These are phyloP conservation scores for Charadrius vociferus DNA, from an alignment of 2,113 vertebrate genomes.

Conservation along the genomic window DNA sequence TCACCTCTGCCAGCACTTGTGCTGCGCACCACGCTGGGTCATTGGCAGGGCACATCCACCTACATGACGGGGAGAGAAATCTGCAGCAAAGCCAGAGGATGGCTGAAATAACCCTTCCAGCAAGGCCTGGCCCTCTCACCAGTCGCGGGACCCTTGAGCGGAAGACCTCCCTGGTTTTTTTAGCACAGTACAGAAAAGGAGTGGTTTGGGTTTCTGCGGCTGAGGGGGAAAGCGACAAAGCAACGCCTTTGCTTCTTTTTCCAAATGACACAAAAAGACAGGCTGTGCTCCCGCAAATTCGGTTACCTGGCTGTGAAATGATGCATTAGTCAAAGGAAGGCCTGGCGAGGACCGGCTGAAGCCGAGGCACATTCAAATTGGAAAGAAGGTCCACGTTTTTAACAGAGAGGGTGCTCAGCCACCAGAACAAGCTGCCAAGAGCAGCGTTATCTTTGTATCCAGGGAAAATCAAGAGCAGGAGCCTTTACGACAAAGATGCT, in stretches of 20 bases:
- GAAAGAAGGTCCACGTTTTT: neutral
- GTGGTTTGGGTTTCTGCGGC: neutral
- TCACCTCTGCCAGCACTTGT: neutral
- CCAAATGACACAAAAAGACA: neutral
- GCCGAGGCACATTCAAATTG: neutral
- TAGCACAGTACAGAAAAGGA: neutral
- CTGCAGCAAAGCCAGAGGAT: neutral
- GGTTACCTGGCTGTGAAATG: neutral
- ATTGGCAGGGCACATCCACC: neutral
- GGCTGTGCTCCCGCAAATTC: neutral
- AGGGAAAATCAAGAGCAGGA: neutral
- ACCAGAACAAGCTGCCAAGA: neutral
- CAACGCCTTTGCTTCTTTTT: neutral
- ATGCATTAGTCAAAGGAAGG: neutral
- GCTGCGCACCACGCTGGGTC: neutral
- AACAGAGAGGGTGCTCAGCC: neutral
- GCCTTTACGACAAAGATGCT: neutral
- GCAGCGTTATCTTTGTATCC: neutral
- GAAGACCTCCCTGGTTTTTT: neutral
- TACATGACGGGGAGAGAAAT: neutral
- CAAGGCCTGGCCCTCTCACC: neutral
- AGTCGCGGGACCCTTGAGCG: neutral
- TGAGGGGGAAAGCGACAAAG: neutral
- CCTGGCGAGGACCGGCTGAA: fast-evolving
- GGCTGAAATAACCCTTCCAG: neutral